Percentiles rank a stretch among this genome's conserved stretches.
phyloP scores from a whole-genome alignment of 2,797 vertebrate genomes.

The Numenius phaeopus region DNA sequence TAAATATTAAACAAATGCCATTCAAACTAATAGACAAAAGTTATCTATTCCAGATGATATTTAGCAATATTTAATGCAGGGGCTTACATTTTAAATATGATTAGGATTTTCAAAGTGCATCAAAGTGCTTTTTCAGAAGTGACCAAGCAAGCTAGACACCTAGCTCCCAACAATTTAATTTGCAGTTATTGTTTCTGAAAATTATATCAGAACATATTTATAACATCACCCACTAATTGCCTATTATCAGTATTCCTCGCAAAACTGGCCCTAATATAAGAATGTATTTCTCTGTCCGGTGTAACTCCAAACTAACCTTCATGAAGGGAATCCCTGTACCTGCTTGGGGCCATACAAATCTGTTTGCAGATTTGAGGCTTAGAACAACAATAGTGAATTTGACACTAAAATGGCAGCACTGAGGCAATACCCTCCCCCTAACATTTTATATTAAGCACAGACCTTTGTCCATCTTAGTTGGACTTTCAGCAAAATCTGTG shows the following conservation, averaged over 20 bases:
- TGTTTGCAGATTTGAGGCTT: not conserved
- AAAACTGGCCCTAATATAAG: not conserved
- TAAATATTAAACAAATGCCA: not conserved
- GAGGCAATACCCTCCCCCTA: not conserved
- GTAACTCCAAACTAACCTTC: not conserved
- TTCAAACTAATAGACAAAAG: not conserved
- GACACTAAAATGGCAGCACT: not conserved
- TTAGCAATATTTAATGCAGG: not conserved
- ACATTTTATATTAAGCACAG: slow-evolving; percentile 1
- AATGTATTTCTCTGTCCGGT: not conserved
- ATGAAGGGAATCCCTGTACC: not conserved
- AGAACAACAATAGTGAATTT: not conserved
- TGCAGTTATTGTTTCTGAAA: not conserved
- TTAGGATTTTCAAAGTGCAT: not conserved
- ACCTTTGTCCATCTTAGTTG: not conserved
- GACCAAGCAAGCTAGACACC: not conserved
- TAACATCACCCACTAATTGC: not conserved
- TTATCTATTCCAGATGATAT: not conserved
- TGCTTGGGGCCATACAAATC: not conserved
- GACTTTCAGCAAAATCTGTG: not conserved
- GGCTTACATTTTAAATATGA: not conserved
- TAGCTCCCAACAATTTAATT: not conserved
- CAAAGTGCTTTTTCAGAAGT: not conserved
- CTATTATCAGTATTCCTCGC: not conserved
- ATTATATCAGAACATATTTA: not conserved